Base-by-base conservation (phyloP, 2,113 vertebrate genomes). In the Egretta garzetta region DNA sequence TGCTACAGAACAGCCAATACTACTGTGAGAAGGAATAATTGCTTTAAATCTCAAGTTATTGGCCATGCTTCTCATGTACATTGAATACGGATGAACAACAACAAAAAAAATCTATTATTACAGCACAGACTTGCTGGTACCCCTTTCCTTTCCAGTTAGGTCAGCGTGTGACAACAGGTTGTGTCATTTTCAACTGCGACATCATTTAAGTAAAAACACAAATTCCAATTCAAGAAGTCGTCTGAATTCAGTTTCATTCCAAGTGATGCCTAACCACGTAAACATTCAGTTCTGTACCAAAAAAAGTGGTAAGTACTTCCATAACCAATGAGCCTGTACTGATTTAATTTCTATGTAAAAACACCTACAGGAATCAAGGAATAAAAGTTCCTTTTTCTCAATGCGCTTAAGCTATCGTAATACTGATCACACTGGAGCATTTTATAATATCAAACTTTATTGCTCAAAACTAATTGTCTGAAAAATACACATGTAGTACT, bases 361-460 rank as follows among this genome's bases (percentile, higher is more conserved):
- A 79, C 14, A 81, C 19, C 30, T 62, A 13, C 3, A n/a, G 14
- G 28, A 79, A 64, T 72, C 8, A 5, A 64, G 26, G 12, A 85
- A 3, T 23, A 26, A 5, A 9, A 45, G 7, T 30, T 79, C 24
- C 17, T 50, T 72, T 86, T 30, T 35, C 60, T 64, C 64, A 68
- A 10, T 16, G 12, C 5, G 24, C 37, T 68, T 68, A 30, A 41
- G 13, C 63, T 88, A 22, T 11, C 15, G 21, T 39, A 68, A 58
- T 62, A 96, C 93, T 59, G 87, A 89, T 73, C 90, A 94, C 80
- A 93, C 85, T 82, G 66, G 74, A 88, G 62, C 79, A 77, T 89
- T 94, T 97, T 97, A 95, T 96, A 96, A 97, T 98, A 98, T 97
- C 97, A 97, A 98, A 98, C 93, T 98, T 98, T 98, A 98, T 98